Conservation (phyloP, 2,888 invertebrate species). For the Monoplex corrugatus region DNA sequence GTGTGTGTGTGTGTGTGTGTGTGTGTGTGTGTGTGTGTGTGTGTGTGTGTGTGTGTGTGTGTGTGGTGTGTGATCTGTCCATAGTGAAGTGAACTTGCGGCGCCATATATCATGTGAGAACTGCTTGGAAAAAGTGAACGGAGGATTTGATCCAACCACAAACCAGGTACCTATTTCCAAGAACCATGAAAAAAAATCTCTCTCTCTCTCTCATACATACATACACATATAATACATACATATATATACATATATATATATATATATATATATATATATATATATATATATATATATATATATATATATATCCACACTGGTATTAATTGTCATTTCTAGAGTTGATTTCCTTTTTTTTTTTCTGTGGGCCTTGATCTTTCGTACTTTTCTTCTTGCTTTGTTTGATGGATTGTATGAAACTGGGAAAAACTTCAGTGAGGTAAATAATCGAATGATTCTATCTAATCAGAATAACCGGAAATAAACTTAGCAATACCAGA, state of each 20-base stretch:
- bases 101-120: slow-evolving; percentile 96
- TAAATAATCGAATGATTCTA: too few species aligned
- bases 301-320: not conserved
- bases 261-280: slow-evolving; percentile 22
- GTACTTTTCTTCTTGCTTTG: too few species aligned
- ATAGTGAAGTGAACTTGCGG: slow-evolving; percentile 90
- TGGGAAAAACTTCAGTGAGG: too few species aligned
- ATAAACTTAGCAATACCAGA: too few species aligned
- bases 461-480: too few species aligned
- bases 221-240: not conserved
- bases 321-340: not conserved
- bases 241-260: not conserved
- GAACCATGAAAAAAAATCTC: too few species aligned
- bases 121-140: slow-evolving; percentile 91
- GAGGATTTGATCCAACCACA: slow-evolving; percentile 92
- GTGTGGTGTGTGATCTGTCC: slow-evolving; percentile 64
- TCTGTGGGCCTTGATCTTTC: not conserved
- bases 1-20: not conserved
- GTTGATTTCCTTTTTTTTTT: not conserved
- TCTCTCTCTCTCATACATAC: not conserved
- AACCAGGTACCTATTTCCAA: slow-evolving; percentile 90
- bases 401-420: too few species aligned
- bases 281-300: slow-evolving; percentile 20
- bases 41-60: slow-evolving; percentile 12
- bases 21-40: slow-evolving; percentile 21